Evolutionary conservation across 2,888 invertebrate genomes (phyloP).

Genomic region (Cosmorhoe ocellata): DNA sequence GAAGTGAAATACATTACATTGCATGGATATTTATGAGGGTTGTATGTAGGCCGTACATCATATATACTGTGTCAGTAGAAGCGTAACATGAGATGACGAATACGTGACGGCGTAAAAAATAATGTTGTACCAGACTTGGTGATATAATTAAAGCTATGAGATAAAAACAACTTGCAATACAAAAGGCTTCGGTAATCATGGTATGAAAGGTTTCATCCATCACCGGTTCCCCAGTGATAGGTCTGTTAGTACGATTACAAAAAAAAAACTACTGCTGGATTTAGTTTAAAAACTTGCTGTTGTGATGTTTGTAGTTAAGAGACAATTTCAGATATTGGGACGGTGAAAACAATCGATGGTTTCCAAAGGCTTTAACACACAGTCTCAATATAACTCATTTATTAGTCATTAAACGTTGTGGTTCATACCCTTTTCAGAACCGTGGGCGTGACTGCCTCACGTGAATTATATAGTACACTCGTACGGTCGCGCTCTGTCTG

Average conservation of each 20-base stretch:
- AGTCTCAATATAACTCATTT: conserved; percentile 35
- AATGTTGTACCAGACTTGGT: too few relatives aligned
- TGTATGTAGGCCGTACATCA: conserved; percentile 23
- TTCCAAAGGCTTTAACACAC: conserved; percentile 33
- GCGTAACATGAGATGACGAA: conserved; percentile 1
- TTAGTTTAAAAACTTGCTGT: too few relatives aligned
- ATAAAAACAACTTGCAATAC: too few relatives aligned
- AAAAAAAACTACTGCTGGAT: too few relatives aligned
- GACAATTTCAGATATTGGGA: not conserved
- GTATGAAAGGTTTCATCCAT: too few relatives aligned
- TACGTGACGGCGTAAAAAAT: not conserved
- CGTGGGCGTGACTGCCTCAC: conserved; percentile 54
- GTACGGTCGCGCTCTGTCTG: conserved; percentile 45
- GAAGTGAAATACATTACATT: conserved; percentile 62
- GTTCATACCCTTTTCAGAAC: conserved; percentile 64
- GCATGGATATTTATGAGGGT: conserved; percentile 55
- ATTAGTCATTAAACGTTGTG: conserved; percentile 48
- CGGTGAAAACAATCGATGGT: conserved; percentile 21
- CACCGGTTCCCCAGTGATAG: too few relatives aligned
- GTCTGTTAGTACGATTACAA: too few relatives aligned
- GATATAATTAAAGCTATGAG: too few relatives aligned
- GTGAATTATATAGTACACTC: conserved; percentile 67
- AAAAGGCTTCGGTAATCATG: too few relatives aligned
- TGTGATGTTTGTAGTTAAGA: too few relatives aligned
- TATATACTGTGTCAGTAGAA: not conserved